Evolutionary conservation across 2,113 vertebrate genomes (phyloP), one percentile per base, ranked within the genome.

Genomic region (Gulo gulo): DNA sequence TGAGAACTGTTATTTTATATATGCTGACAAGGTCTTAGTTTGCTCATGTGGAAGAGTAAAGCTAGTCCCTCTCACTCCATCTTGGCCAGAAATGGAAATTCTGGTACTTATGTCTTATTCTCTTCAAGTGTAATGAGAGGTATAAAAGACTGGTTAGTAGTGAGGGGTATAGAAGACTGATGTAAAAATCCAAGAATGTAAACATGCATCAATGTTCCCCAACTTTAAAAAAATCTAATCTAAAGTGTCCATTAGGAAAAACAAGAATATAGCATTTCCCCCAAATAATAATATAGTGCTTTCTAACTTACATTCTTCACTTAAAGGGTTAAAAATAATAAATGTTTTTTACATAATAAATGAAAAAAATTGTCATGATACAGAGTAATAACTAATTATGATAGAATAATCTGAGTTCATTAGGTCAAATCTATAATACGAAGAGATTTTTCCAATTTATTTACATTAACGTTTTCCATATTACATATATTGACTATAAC

Each of bases 171-270:
- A 88, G 57, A 91, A 93, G 16, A 45, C 21, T 59, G 83, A 82
- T 12, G 79, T 7, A 96, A 95, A 95, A 92, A 69, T 42, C 7
- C 16, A 96, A 81, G 36, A 84, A 80, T 20, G 7, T 50, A 94
- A 93, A 71, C 16, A 88, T 69, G 18, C 34, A 80, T 2, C 15
- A 52, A 34, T 52, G 15, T 6, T 69, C 15, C n/a, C 2, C 13
- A 90, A 91, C 65, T 74, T 88, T 74, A 78, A 78, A 95, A 84
- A 87, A 91, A n/a, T n/a, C n/a, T n/a, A n/a, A n/a, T n/a, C n/a
- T n/a, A n/a, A n/a, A n/a, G n/a, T 39, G 4, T 59, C 74, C 14
- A 15, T 57, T 59, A 81, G 29, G 36, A 74, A 95, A 96, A 96
- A 67, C 29, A 95, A 65, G 24, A 59, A 24, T 45, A 61, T 0